phyloP scores from a whole-genome alignment of 2,888 invertebrate species.

The Drosophila formosana region DNA sequence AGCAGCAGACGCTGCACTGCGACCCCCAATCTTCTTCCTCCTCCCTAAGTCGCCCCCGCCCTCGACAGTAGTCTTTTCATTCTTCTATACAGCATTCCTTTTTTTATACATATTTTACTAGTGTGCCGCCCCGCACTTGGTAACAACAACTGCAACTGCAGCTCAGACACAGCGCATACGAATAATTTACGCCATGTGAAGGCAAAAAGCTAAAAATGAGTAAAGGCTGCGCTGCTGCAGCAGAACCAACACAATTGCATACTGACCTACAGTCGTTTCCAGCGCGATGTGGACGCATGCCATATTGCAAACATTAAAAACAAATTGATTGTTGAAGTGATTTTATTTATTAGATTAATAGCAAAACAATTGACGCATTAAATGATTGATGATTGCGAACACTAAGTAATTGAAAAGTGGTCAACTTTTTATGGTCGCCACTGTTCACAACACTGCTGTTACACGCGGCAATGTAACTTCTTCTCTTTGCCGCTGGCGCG shows the following conservation, averaged over 20 bases:
- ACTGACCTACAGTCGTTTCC: constrained; percentile 50
- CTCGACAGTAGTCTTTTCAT: constrained; percentile 62
- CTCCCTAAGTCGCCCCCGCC: constrained; percentile 29
- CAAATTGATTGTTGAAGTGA: not conserved
- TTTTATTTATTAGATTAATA: not conserved
- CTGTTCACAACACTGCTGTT: constrained; percentile 59
- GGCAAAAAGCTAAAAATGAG: constrained; percentile 79
- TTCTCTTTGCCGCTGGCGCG: constrained; percentile 43
- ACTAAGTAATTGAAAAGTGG: not conserved
- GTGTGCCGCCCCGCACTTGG: constrained; percentile 46
- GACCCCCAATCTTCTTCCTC: constrained; percentile 61
- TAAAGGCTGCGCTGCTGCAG: constrained; percentile 56
- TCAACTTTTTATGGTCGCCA: constrained; percentile 28
- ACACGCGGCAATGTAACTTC: constrained; percentile 62
- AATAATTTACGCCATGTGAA: constrained; percentile 76
- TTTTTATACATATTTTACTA: constrained; percentile 25
- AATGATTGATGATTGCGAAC: not conserved
- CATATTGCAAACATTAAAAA: not conserved
- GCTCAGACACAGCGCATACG: constrained; percentile 68
- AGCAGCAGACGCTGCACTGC: constrained; percentile 49
- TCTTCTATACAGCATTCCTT: constrained; percentile 60
- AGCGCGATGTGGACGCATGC: constrained; percentile 11
- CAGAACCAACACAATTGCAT: constrained; percentile 42
- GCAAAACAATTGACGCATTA: not conserved
- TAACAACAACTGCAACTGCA: constrained; percentile 46